Evolutionary conservation across 2,797 vertebrate genomes (phyloP), one percentile per base, ranked within the genome.

Genomic region (Botia kubotai): DNA sequence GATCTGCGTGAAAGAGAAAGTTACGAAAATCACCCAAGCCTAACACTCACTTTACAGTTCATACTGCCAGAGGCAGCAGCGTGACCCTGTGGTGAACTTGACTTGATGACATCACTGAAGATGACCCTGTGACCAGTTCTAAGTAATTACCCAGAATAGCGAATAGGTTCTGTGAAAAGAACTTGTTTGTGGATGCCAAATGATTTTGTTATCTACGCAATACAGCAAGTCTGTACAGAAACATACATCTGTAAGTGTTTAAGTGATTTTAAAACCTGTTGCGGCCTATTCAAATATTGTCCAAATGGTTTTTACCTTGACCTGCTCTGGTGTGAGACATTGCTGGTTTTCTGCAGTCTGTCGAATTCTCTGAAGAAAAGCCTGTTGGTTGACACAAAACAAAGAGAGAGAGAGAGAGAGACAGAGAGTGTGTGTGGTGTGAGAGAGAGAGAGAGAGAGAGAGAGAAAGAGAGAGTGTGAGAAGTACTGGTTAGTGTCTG

Each of bases 241-340:
- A 57, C 21, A 21, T 19, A 57, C 21, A 21, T 60, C 26, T 29
- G 13, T 62, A 10, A 62, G 29, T 29, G 57, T 7, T 0, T 36
- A 16, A 58, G 19, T 12, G 10, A 60, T 65, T 53, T 63, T 10
- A 13, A 74, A 29, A 12, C 26, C 21, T 67, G 23, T 68, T 57
- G 23, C 55, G 10, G 52, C 2, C 2, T 12, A 3, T n/a, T 53
- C 52, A 53, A 53, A 19, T 5, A 33, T n/a, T 29, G 16, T 12
- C 5, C 5, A 53, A 8, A 53, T 10, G 17, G 16, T 17, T 6
- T 46, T 52, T 90, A 99, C 98, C 97, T 98, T 98, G 81, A 98
- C 95, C 2, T 99, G 96, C 88, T 99, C 98, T 19, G 97, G 95
- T 2, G 96, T 95, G 81, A 99, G 96, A 88, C 96, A 96, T 87